Evolutionary conservation across 2,888 invertebrate genomes (phyloP), one percentile per base, ranked within the genome.

Genomic region (Lasioglossum zephyrum): DNA sequence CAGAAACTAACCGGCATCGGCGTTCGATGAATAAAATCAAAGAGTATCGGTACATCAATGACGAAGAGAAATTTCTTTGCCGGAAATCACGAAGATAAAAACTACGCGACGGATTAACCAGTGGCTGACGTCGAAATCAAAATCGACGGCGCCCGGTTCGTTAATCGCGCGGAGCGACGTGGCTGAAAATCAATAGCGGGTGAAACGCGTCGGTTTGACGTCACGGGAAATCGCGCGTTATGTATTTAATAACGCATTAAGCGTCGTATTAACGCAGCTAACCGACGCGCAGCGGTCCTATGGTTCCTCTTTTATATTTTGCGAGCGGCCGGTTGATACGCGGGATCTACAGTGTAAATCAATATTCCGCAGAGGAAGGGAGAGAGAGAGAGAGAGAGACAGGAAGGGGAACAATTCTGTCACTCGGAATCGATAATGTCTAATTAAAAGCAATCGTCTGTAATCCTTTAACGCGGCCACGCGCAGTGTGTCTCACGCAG

Each of bases 361-460:
- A 77, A 82, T 60, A 82, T 39, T 39, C 16, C 31, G 31, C 31
- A 2, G 31, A 63, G 31, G 5, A 6, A 31, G 6, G 2, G 13
- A 16, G 11, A 11, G 9, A 53, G 53, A 22, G 9, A 8, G n/a
- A n/a, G 26, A 22, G 1, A n/a, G 53, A n/a, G n/a, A 57, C 0
- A 44, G 44, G 44, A 44, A n/a, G 11, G 4, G 47, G 13, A n/a
- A 77, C 53, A 63, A 63, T 60, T 44, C 8, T 22, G 76, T 22
- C 60, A 63, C 11, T 16, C 4, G 26, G 57, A 77, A 66, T 82
- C 72, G 57, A 82, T 84, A 79, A 79, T 77, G 73, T 74, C 26
- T n/a, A 79, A 84, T 84, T 84, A 74, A 84, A 84, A 74, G 70
- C 73, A 79, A 60, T 84, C 83, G 69, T 13, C 69, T 53, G 69